These are phyloP conservation scores for Miichthys miiuy DNA, from an alignment of 2,797 vertebrate genomes.

Conservation along the genomic window DNA sequence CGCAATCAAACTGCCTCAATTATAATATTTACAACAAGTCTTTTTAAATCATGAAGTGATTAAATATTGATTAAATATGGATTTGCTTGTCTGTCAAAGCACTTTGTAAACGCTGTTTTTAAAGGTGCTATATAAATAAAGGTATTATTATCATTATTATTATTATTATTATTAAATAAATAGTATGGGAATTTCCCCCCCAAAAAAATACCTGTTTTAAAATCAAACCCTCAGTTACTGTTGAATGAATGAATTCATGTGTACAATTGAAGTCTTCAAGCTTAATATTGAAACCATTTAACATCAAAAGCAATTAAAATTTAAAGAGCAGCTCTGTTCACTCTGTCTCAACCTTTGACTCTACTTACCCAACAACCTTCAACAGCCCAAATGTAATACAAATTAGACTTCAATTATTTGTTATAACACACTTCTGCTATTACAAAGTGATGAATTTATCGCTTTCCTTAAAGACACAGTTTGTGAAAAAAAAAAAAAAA, in stretches of 20 bases:
- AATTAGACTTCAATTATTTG: slow-evolving; percentile 4
- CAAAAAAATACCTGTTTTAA: neutral
- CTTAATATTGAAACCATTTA: neutral
- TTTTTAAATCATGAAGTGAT: neutral
- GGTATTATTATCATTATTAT: too few species aligned
- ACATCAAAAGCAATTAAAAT: slow-evolving; percentile 16
- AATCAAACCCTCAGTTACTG: slow-evolving; percentile 1
- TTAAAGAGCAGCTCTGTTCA: neutral
- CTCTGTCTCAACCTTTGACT: slow-evolving; percentile 3
- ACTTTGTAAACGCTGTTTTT: too few species aligned
- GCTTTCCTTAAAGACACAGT: neutral
- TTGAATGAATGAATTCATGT: neutral
- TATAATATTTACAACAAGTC: neutral
- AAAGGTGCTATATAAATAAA: too few species aligned
- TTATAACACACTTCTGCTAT: slow-evolving; percentile 4
- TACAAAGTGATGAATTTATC: neutral
- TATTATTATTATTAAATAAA: too few species aligned
- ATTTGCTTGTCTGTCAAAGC: too few species aligned
- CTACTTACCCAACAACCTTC: neutral
- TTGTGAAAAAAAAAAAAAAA: neutral
- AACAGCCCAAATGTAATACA: slow-evolving; percentile 20
- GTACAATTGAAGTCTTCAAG: neutral
- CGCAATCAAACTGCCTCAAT: neutral
- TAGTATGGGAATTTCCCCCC: neutral
- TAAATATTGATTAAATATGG: too few species aligned